Evolutionary conservation across 2,113 vertebrate genomes (phyloP).

Genomic region (Oplegnathus fasciatus): DNA sequence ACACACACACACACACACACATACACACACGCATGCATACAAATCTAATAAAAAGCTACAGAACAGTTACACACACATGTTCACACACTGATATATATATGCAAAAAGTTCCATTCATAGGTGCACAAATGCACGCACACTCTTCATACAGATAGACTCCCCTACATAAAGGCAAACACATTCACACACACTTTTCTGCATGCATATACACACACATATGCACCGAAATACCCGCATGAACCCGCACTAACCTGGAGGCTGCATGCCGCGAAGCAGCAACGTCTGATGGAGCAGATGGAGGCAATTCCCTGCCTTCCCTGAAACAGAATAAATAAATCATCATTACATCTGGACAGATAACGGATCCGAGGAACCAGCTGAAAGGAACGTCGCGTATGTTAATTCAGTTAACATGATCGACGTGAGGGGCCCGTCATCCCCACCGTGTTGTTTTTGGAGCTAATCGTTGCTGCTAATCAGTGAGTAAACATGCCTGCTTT

Average conservation of each 20-base stretch:
- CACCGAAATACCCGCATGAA: background rate
- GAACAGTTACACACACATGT: background rate
- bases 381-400: constrained; percentile 51
- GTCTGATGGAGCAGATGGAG: constrained; percentile 69
- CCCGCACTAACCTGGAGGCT: constrained; percentile 42
- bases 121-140: background rate
- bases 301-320: constrained; percentile 39
- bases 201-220: background rate
- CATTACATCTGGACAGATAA: constrained; percentile 62
- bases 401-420: constrained; percentile 57
- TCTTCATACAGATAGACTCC: too few relatives aligned
- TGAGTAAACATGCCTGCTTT: constrained; percentile 80
- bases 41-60: constrained; percentile 41
- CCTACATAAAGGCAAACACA: background rate
- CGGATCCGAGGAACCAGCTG: constrained; percentile 44
- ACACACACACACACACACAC: constrained; percentile 9
- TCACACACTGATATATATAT: background rate
- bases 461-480: constrained; percentile 83
- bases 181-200: background rate
- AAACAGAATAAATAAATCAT: constrained; percentile 71
- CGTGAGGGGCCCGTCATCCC: constrained; percentile 55
- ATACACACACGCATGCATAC: background rate
- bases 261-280: background rate
- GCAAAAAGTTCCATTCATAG: background rate
- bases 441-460: constrained; percentile 62